Base-by-base conservation (phyloP, 2,888 invertebrate genomes). In the Microctonus brassicae region DNA sequence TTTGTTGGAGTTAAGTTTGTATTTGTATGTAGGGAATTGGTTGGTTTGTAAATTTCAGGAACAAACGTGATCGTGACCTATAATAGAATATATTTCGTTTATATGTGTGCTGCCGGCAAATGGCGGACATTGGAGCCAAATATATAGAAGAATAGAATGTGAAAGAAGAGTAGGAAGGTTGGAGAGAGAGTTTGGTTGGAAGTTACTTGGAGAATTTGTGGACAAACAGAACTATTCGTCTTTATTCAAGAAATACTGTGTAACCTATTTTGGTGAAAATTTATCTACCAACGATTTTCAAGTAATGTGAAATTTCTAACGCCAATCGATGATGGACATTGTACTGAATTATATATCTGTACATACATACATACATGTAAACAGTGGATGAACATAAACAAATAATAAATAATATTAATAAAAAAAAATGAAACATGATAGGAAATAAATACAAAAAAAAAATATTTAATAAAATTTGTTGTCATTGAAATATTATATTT, bases 211-310 rank as follows among this genome's bases (percentile, higher is more conserved):
- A 57, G 71, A 78, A 79, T 76, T 78, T 73, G 72, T 75, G 70
- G 75, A 77, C 80, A 82, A 84, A 82, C 81, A 82, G 78, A 84
- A 81, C 83, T 81, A 83, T 84, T 82, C 79, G 80, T 81, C 82
- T 83, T 81, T 82, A 83, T 82, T 78, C 75, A 67, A 60, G 22
- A 62, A 42, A 24, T 26, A 62, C 20, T 62, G 24, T 62, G 62
- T 62, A 62, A 39, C 62, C 62, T 13, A 11, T 24, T 20, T 24
- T 22, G 17, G 47, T 17, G 17, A 47, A 22, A 39, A 62, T 62
- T 39, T 62, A 62, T 62, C 24, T 62, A 10, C 33, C 10, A 29
- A 62, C 47, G 13, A 62, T 62, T 55, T 26, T 55, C 26, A n/a
- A 20, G 26, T 39, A 39, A 22, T 22, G 62, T 20, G 42, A 62